Conservation (phyloP, 2,888 invertebrate species). For the Carcina quercana region DNA sequence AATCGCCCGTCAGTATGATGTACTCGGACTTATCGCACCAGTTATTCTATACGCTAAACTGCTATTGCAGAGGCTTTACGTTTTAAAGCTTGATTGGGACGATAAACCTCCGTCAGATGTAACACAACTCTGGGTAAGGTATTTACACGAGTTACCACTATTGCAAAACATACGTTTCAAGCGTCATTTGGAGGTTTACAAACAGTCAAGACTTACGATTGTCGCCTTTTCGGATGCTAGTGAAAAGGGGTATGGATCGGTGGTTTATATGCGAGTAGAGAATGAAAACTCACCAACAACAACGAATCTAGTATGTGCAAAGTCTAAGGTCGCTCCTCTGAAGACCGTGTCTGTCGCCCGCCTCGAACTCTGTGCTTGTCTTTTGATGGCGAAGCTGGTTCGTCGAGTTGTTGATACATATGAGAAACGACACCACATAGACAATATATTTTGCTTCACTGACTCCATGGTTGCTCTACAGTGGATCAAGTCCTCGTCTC, state of each 20-base stretch:
- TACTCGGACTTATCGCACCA: constrained; percentile 14
- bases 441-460: too few species aligned
- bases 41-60: constrained; percentile 14
- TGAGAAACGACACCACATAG: too few species aligned
- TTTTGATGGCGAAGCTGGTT: constrained; percentile 11
- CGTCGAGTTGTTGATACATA: too few species aligned
- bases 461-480: constrained; percentile 7
- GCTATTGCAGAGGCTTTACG: constrained; percentile 7
- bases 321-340: constrained; percentile 10
- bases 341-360: constrained; percentile 7
- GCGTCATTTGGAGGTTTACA: constrained; percentile 8
- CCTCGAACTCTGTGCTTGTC: constrained; percentile 8
- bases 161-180: constrained; percentile 4
- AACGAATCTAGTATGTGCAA: constrained; percentile 11
- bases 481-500: constrained; percentile 2
- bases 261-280: background rate
- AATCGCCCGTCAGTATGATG: constrained; percentile 13
- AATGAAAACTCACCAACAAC: background rate
- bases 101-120: constrained; percentile 6
- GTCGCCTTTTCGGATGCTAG: constrained; percentile 14
- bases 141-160: constrained; percentile 2
- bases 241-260: constrained; percentile 5
- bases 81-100: constrained; percentile 11
- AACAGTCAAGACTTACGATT: background rate
- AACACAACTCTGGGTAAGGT: background rate